phyloP scores from a whole-genome alignment of 1,140 invertebrate genomes.

The Coenobita brevimanus region DNA sequence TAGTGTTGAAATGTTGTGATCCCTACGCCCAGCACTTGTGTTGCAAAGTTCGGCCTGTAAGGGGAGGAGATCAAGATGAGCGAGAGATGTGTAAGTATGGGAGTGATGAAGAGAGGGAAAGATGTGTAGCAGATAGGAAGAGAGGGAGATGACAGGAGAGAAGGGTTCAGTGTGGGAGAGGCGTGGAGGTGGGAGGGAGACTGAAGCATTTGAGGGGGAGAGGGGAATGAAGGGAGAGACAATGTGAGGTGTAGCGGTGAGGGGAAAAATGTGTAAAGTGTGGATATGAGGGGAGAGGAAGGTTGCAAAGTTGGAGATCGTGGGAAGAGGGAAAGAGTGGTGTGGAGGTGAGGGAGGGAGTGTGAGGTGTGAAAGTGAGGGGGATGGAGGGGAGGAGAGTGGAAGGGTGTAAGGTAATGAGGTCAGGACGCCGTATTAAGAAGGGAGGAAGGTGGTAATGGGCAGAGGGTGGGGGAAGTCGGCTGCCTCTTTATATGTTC shows the following conservation, averaged over 20 bases:
- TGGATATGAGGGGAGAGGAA: not conserved
- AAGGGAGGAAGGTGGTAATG: too few species aligned
- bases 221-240: conserved; percentile 6
- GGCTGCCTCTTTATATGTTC: too few species aligned
- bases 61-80: not conserved
- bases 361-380: not conserved
- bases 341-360: not conserved
- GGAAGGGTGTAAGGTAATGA: too few species aligned
- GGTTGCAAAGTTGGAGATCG: not conserved
- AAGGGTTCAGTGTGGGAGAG: conserved; percentile 11
- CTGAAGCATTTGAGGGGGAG: not conserved
- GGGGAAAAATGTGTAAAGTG: not conserved
- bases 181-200: not conserved
- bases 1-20: too few species aligned
- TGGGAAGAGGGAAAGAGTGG: not conserved
- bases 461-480: too few species aligned
- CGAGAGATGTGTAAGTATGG: not conserved
- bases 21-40: too few species aligned
- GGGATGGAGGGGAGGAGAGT: not conserved
- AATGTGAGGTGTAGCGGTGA: not conserved
- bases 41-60: too few species aligned
- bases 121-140: not conserved
- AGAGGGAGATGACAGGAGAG: conserved; percentile 7
- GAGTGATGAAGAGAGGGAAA: not conserved
- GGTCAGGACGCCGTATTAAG: too few species aligned